Evolutionary conservation across 2,888 invertebrate genomes (phyloP), one percentile per base, ranked within the genome.

Genomic region (Marronus borbonicus): DNA sequence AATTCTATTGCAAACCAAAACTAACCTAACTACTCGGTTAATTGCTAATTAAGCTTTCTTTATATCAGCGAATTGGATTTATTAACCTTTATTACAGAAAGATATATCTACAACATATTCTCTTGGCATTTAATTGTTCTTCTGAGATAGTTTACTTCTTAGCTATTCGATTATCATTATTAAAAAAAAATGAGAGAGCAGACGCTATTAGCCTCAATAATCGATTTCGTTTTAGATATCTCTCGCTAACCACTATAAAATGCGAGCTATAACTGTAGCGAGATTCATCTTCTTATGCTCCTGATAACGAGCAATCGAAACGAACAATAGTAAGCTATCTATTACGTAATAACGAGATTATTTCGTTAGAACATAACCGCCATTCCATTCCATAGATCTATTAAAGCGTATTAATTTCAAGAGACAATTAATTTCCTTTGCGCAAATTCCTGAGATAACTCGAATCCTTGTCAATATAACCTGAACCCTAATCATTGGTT

Each of bases 361-460:
- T 50, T 68, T 68, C 49, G 68, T 68, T 68, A 14, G 24, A 24
- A 68, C 50, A 68, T 68, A 68, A 28, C 68, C 49, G 50, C 50
- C 50, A 50, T 68, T 50, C 50, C 68, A 20, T 20, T 50, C 50
- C 50, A 28, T 44, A 50, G 50, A 68, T 68, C 68, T 24, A 68
- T 68, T 49, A 49, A 68, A 68, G 49, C 49, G 68, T 28, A 65
- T 65, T 65, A 65, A 65, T 65, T 65, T 65, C 65, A 17, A 65
- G 65, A 65, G 65, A 65, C 65, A 65, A 68, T 68, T 68, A 68
- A 68, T 68, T 68, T 68, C 68, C 68, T 68, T 68, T 68, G 50
- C 50, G 49, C 68, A 50, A 68, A 68, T 68, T 68, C 50, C 68
- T 17, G 68, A 68, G 68, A 50, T 68, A 68, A 24, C 68, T 68